These are phyloP conservation scores for Pangasius mekongensis DNA, from an alignment of 2,797 vertebrate species.

Conservation along the genomic window DNA sequence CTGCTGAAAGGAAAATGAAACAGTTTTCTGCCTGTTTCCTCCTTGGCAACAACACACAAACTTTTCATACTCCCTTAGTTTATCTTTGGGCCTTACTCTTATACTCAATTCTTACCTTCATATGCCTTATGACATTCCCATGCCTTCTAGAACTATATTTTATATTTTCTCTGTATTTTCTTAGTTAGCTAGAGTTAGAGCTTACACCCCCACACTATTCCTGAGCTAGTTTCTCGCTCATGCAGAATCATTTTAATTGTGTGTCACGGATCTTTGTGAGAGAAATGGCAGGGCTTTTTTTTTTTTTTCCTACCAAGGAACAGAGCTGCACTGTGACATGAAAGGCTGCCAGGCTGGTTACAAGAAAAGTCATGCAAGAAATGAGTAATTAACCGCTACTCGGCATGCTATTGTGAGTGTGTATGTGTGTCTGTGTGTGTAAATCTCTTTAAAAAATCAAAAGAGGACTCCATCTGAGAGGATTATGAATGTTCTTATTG, in stretches of 20 bases:
- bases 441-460: constrained; percentile 4
- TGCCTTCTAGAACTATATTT: constrained; percentile 30
- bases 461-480: background rate
- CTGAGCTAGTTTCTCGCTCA: constrained; percentile 48
- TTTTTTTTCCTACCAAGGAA: constrained; percentile 40
- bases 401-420: constrained; percentile 19
- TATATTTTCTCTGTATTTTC: constrained; percentile 46
- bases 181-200: background rate
- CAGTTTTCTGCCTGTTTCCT: background rate
- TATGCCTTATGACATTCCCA: background rate
- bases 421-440: background rate
- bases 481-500: constrained; percentile 12
- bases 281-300: constrained; percentile 45
- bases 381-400: constrained; percentile 63
- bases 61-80: background rate
- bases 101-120: constrained; percentile 11
- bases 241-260: constrained; percentile 65
- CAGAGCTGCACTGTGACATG: constrained; percentile 50
- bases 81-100: constrained; percentile 19
- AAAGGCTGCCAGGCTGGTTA: constrained; percentile 51
- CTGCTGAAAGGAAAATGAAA: background rate
- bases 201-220: background rate
- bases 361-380: constrained; percentile 54
- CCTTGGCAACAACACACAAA: background rate
- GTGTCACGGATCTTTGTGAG: constrained; percentile 39